Evolutionary conservation across 2,113 vertebrate species (phyloP), one percentile per base, ranked within the genome.

Genomic region (Macrotus californicus): DNA sequence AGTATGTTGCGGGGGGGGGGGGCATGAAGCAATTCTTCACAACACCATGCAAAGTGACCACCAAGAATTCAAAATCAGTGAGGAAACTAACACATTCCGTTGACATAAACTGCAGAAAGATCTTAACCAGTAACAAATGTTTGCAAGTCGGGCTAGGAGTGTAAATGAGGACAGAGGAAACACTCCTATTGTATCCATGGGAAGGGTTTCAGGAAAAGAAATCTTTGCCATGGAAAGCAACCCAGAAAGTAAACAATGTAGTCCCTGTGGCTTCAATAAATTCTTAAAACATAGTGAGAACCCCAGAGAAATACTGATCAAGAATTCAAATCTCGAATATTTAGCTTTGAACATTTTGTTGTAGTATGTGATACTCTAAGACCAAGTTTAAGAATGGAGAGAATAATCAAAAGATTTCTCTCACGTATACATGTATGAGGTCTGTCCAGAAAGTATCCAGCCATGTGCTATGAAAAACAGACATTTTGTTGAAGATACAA

Each of bases 171-270:
- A 83, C 46, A 70, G 13, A 87, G 31, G 39, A 95, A 94, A 93
- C 46, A 93, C 89, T 69, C 26, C 61, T 75, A 67, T 31, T 89
- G 36, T 93, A 48, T 48, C 92, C 54, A 94, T 77, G 61, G 54
- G 43, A 67, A 93, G 59, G 36, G 93, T 81, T 93, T 89, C n/a
- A 29, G 48, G 87, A 80, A 96, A 92, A 92, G 16, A 43, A 54
- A 85, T 59, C 73, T 82, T 80, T 82, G 72, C 18, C 41, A 54
- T 34, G 39, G 64, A 87, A 97, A 91, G 34, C 26, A 95, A 87
- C 5, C 5, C 24, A 75, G 39, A 91, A 91, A 91, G 94, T 91
- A 93, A 89, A 87, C 59, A 81, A 80, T 70, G 56, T 46, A 82
- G 79, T 82, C 56, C 26, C 21, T 70, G 26, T 66, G 4, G 50